Percentiles rank a stretch among this genome's conserved stretches.
Conservation (phyloP, 92 coral and sea anemone genomes). For the Muricea muricata region DNA sequence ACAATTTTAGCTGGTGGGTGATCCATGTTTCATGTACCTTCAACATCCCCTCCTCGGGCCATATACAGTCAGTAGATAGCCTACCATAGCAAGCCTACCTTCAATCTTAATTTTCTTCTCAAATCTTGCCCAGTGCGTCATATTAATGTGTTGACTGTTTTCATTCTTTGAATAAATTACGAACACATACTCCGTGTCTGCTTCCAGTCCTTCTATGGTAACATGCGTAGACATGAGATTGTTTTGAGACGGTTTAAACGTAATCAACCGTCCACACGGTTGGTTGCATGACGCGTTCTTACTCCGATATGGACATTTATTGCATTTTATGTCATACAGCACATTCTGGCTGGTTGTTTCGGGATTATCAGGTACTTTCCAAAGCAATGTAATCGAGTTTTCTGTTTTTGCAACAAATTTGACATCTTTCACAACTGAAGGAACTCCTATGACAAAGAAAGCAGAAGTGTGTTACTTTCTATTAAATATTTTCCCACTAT, state of each 20-base stretch:
- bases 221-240: slow-evolving; percentile 50
- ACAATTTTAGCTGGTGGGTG: too few species aligned
- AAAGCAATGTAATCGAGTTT: background rate
- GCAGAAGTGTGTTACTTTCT: background rate
- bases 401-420: background rate
- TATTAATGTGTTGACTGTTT: background rate
- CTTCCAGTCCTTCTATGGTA: slow-evolving; percentile 58
- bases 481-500: background rate
- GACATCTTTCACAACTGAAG: background rate
- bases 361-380: background rate
- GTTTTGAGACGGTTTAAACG: slow-evolving; percentile 56
- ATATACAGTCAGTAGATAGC: too few species aligned
- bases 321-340: slow-evolving; percentile 67
- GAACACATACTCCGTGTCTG: slow-evolving; percentile 64
- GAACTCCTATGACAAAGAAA: background rate
- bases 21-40: too few species aligned
- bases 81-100: too few species aligned
- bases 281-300: background rate
- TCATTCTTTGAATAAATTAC: slow-evolving; percentile 71
- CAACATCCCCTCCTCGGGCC: too few species aligned
- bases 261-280: slow-evolving; percentile 48
- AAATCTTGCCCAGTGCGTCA: background rate
- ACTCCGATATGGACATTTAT: slow-evolving; percentile 45
- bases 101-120: background rate
- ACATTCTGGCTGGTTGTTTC: background rate